A percentile compares a stretch with the other conserved stretches of the same genome.
phyloP scores from a whole-genome alignment of 2,113 vertebrate genomes.

The Pitta sordida region DNA sequence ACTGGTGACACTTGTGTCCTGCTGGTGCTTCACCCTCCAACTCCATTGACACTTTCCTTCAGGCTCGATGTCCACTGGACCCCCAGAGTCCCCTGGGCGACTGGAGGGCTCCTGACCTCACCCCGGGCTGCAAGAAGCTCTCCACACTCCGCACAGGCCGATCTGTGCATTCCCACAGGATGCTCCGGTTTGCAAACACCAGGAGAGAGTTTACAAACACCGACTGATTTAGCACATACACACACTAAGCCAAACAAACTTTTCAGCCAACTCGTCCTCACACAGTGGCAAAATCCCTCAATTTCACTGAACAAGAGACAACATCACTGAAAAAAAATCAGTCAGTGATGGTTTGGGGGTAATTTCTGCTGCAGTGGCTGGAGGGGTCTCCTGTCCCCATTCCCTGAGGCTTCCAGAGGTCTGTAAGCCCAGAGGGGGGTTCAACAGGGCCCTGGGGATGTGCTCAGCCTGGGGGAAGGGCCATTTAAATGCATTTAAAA shows the following conservation, averaged over 20 bases:
- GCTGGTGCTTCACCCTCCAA: background rate
- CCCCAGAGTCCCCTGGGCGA: rapidly evolving
- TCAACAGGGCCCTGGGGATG: background rate
- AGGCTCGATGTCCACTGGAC: no score
- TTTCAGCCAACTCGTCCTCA: background rate
- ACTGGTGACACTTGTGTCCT: background rate
- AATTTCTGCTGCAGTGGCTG: background rate
- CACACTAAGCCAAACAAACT: background rate
- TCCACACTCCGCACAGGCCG: rapidly evolving
- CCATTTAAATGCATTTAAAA: background rate
- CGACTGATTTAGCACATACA: background rate
- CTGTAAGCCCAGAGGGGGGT: background rate
- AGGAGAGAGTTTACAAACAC: background rate
- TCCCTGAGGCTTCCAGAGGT: rapidly evolving
- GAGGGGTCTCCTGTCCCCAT: background rate
- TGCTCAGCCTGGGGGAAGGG: rapidly evolving
- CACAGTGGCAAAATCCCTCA: background rate
- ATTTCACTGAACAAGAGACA: background rate
- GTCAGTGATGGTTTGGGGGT: background rate
- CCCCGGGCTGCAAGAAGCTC: background rate
- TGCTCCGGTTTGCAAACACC: background rate
- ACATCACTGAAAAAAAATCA: no score
- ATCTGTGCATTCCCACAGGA: background rate
- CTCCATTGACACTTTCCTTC: background rate
- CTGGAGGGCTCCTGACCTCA: background rate